These are phyloP conservation scores for Polyodon spathula DNA, from an alignment of 2,113 vertebrate species.

Conservation along the genomic window DNA sequence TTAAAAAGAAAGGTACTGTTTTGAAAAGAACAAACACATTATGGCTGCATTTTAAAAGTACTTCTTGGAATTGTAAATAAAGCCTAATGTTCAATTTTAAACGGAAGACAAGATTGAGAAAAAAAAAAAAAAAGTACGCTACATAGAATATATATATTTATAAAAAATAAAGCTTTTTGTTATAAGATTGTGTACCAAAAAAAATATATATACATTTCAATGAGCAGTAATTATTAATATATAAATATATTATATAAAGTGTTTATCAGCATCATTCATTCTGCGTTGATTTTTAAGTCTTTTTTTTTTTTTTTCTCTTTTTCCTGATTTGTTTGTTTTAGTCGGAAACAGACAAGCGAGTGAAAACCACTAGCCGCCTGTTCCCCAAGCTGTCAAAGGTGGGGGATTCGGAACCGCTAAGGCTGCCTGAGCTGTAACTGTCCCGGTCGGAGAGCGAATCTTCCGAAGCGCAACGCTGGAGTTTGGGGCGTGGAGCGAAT, in stretches of 20 bases:
- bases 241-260: constrained; percentile 53
- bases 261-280: constrained; percentile 25
- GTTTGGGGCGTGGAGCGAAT: constrained; percentile 4
- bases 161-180: constrained; percentile 27
- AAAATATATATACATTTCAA: constrained; percentile 11
- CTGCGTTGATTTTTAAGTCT: background rate
- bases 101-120: constrained; percentile 29
- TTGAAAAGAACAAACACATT: no score
- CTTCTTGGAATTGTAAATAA: constrained; percentile 33
- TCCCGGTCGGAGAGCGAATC: constrained; percentile 76
- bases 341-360: constrained; percentile 74
- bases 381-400: constrained; percentile 57
- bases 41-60: background rate
- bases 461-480: constrained; percentile 71
- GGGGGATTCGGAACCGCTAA: constrained; percentile 73
- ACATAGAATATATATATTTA: constrained; percentile 13
- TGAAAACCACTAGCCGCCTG: constrained; percentile 72
- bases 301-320: constrained; percentile 4
- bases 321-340: constrained; percentile 27
- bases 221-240: constrained; percentile 16
- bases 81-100: constrained; percentile 14
- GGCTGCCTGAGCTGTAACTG: constrained; percentile 69
- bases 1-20: no score
- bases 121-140: constrained; percentile 14
- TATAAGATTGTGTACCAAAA: constrained; percentile 23